phyloP scores from a whole-genome alignment of 2,113 vertebrate genomes.

The Zonotrichia leucophrys region DNA sequence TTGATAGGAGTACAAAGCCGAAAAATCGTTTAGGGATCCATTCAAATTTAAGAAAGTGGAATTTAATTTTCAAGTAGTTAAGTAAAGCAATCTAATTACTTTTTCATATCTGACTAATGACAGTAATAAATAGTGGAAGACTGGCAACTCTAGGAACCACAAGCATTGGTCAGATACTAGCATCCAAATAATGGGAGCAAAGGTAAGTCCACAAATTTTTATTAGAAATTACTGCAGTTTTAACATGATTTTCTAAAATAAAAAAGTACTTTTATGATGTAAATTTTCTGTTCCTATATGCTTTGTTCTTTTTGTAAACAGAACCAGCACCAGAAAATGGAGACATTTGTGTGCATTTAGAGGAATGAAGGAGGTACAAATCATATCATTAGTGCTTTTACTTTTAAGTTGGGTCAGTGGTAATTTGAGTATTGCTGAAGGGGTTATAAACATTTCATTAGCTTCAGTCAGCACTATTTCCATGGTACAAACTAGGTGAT shows the following conservation, averaged over 20 bases:
- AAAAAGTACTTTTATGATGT: neutral
- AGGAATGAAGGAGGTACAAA: neutral
- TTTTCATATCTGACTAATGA: neutral
- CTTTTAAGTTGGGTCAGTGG: neutral
- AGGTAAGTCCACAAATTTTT: neutral
- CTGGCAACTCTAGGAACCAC: neutral
- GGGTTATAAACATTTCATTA: neutral
- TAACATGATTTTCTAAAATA: neutral
- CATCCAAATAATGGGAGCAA: neutral
- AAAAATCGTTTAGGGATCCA: neutral
- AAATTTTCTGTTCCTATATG: neutral
- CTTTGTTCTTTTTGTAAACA: neutral
- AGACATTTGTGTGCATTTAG: neutral
- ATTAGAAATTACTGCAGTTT: neutral
- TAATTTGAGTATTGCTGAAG: neutral
- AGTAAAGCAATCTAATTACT: neutral
- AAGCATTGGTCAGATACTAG: neutral
- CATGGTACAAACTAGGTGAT: neutral
- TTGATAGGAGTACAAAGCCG: neutral
- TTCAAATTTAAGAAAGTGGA: neutral
- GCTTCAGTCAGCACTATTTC: neutral
- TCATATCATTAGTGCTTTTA: neutral
- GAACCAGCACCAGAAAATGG: neutral
- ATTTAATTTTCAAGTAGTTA: neutral
- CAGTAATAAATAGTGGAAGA: neutral